Percentiles rank a stretch among this genome's conserved stretches.
Evolutionary conservation across 2,113 vertebrate genomes (phyloP).

Genomic region (Ophiodon elongatus): DNA sequence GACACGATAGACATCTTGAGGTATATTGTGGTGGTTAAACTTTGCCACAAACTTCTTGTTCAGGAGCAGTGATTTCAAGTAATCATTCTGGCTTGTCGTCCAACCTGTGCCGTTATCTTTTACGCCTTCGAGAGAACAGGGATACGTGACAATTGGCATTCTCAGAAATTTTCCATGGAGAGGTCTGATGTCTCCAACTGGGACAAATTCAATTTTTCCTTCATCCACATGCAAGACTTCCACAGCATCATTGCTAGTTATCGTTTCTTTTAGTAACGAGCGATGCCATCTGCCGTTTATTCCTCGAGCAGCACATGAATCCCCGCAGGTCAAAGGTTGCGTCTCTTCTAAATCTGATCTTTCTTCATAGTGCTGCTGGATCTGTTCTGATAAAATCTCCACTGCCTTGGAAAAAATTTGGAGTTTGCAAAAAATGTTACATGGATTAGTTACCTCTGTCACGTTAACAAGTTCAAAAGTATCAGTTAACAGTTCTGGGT

Average conservation of each 20-base stretch:
- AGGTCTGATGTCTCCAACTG: slow-evolving; percentile 77
- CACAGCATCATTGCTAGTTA: slow-evolving; percentile 62
- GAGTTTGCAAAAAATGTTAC: slow-evolving; percentile 87
- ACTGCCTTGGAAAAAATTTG: slow-evolving; percentile 87
- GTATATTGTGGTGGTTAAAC: slow-evolving; percentile 81
- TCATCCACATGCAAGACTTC: slow-evolving; percentile 90
- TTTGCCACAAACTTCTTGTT: slow-evolving; percentile 81
- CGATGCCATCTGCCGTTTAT: slow-evolving; percentile 89
- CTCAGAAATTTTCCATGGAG: slow-evolving; percentile 85
- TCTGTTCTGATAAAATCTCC: slow-evolving; percentile 82
- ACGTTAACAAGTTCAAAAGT: slow-evolving; percentile 85
- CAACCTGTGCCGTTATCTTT: slow-evolving; percentile 80
- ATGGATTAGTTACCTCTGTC: slow-evolving; percentile 86
- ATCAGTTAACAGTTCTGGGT: slow-evolving; percentile 84
- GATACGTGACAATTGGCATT: slow-evolving; percentile 91
- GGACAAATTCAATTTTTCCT: slow-evolving; percentile 87
- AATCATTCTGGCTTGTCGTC: slow-evolving; percentile 76
- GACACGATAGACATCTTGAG: slow-evolving; percentile 86
- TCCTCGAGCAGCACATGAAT: slow-evolving; percentile 87
- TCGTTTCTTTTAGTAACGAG: slow-evolving; percentile 84
- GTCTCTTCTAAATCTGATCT: slow-evolving; percentile 48
- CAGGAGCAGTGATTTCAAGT: slow-evolving; percentile 84
- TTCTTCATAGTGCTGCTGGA: slow-evolving; percentile 77
- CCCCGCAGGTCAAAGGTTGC: slow-evolving; percentile 75
- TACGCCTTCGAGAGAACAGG: slow-evolving; percentile 86